phyloP scores from a whole-genome alignment of 2,888 invertebrate genomes.

The Diabrotica balteata region DNA sequence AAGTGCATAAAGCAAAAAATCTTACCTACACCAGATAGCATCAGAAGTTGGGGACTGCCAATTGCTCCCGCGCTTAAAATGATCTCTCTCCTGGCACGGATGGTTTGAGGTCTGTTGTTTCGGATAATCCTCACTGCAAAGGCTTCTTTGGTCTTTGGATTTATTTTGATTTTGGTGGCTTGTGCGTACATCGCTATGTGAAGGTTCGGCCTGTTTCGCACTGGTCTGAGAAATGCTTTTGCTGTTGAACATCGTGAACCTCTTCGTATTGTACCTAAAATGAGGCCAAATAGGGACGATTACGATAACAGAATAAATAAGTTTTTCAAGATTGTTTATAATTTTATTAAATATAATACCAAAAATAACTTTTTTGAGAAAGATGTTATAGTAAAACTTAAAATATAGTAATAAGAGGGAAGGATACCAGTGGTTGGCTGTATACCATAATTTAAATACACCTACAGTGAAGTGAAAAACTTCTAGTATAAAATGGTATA shows the following conservation, averaged over 20 bases:
- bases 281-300: no score
- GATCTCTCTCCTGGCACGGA: constrained; percentile 80
- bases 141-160: constrained; percentile 72
- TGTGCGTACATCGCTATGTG: constrained; percentile 82
- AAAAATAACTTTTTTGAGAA: neutral
- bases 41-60: constrained; percentile 86
- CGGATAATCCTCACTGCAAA: constrained; percentile 78
- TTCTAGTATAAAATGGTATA: no score
- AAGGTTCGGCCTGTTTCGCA: constrained; percentile 77
- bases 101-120: constrained; percentile 69
- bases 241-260: constrained; percentile 88
- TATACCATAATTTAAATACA: no score
- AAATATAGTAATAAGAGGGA: no score
- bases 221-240: constrained; percentile 85
- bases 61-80: constrained; percentile 88
- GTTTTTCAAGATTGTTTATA: neutral
- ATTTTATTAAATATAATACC: neutral
- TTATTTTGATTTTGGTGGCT: constrained; percentile 72
- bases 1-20: neutral
- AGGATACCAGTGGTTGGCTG: no score
- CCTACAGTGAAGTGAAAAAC: no score
- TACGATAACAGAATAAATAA: no score
- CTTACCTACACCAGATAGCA: constrained; percentile 80
- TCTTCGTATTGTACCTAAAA: constrained; percentile 67
- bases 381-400: no score